Percentiles rank a stretch among this genome's conserved stretches.
Conservation (phyloP, 2,113 vertebrate genomes). For the Abramis brama region DNA sequence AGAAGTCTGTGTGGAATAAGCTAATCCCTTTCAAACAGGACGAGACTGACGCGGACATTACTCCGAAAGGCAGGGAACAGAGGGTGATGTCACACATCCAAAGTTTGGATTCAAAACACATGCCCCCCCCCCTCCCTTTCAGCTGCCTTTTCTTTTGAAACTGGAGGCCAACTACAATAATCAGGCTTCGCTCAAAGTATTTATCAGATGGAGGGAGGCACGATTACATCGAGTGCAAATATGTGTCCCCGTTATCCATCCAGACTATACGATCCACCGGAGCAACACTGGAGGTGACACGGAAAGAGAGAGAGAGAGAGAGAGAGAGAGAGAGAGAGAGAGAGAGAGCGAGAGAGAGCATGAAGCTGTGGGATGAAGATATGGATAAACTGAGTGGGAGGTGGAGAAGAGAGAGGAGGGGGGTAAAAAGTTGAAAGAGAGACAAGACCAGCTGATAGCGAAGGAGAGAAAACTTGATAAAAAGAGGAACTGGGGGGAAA, state of each 20-base stretch:
- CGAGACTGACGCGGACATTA: slow-evolving; percentile 70
- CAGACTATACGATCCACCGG: slow-evolving; percentile 59
- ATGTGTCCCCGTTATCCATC: slow-evolving; percentile 74
- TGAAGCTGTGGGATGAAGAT: slow-evolving; percentile 29
- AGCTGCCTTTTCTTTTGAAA: slow-evolving; percentile 65
- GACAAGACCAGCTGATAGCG: slow-evolving; percentile 57
- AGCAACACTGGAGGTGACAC: slow-evolving; percentile 40
- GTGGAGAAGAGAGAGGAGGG: slow-evolving; percentile 46
- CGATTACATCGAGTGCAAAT: slow-evolving; percentile 75
- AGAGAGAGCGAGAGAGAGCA: neutral
- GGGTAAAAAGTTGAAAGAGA: slow-evolving; percentile 42
- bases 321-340: neutral
- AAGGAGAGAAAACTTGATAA: slow-evolving; percentile 63
- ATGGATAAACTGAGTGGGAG: slow-evolving; percentile 32
- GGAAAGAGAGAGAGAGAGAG: slow-evolving; percentile 36
- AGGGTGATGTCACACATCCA: slow-evolving; percentile 68
- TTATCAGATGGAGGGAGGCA: slow-evolving; percentile 70
- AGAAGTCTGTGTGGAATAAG: slow-evolving; percentile 70
- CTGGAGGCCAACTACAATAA: slow-evolving; percentile 71
- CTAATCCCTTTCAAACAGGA: slow-evolving; percentile 71
- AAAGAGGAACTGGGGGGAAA: slow-evolving; percentile 55
- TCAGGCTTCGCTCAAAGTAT: slow-evolving; percentile 69
- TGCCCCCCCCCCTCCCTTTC: slow-evolving; percentile 39
- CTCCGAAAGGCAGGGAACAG: slow-evolving; percentile 62
- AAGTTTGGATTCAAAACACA: slow-evolving; percentile 73